These are phyloP conservation scores for Carettochelys insculpta DNA, from an alignment of 2,113 vertebrate species.

Conservation along the genomic window DNA sequence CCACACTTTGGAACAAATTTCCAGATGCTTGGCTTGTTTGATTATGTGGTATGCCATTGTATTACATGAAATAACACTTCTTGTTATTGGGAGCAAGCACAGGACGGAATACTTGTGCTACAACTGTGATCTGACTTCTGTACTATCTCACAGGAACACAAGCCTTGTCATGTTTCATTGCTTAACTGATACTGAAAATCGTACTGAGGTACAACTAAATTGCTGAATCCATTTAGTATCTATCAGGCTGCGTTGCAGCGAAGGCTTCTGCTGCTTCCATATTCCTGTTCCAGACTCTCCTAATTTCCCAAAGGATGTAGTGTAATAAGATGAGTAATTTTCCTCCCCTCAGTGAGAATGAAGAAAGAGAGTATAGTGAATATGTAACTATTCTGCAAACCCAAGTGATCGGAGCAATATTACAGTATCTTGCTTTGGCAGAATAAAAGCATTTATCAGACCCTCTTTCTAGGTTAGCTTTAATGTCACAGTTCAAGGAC, in stretches of 20 bases:
- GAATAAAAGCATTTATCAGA: background rate
- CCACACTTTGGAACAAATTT: background rate
- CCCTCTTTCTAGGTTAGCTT: background rate
- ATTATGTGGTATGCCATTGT: conserved; percentile 9
- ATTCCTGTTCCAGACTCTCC: background rate
- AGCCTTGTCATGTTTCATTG: conserved; percentile 36
- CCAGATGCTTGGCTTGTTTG: background rate
- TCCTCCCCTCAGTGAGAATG: background rate
- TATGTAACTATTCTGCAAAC: conserved; percentile 37
- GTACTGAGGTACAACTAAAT: background rate
- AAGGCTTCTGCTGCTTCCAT: background rate
- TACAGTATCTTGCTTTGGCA: conserved; percentile 20
- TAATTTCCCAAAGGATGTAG: conserved; percentile 39
- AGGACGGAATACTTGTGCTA: background rate
- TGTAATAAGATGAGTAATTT: conserved; percentile 16
- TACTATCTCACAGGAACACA: rapidly evolving
- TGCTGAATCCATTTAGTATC: conserved; percentile 16
- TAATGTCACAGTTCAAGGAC: background rate
- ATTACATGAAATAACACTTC: background rate
- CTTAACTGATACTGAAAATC: background rate
- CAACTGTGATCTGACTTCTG: background rate
- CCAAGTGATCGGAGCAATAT: background rate
- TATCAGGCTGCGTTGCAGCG: background rate
- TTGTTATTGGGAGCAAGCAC: background rate
- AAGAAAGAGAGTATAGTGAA: conserved; percentile 34